These are phyloP conservation scores for Salvelinus fontinalis DNA, from an alignment of 2,113 vertebrate genomes.

Conservation along the genomic window DNA sequence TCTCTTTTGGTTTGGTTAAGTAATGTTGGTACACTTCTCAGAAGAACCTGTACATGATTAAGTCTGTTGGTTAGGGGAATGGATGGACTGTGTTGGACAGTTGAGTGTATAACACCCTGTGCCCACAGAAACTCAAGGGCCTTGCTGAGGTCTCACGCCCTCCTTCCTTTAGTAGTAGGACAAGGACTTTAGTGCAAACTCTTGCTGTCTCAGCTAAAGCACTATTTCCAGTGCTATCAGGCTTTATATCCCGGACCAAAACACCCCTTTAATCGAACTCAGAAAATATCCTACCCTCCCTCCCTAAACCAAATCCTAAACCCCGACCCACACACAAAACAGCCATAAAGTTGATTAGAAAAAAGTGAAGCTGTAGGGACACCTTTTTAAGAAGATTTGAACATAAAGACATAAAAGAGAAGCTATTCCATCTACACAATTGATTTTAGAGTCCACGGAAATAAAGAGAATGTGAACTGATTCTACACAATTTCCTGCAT, in stretches of 20 bases:
- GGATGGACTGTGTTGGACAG: slow-evolving; percentile 59
- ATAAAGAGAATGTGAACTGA: slow-evolving; percentile 60
- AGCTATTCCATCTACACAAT: slow-evolving; percentile 57
- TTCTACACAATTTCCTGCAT: slow-evolving; percentile 62
- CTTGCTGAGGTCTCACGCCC: slow-evolving; percentile 67
- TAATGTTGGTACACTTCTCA: slow-evolving; percentile 54
- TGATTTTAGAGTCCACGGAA: slow-evolving; percentile 61
- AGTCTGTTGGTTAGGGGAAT: slow-evolving; percentile 46
- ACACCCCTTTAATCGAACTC: slow-evolving; percentile 41
- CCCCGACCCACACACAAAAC: slow-evolving; percentile 37
- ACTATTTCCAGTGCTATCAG: slow-evolving; percentile 80
- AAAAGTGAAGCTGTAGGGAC: slow-evolving; percentile 58
- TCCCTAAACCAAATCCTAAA: no score
- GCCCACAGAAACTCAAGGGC: slow-evolving; percentile 68
- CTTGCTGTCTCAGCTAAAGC: slow-evolving; percentile 79
- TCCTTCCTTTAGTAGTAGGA: slow-evolving; percentile 72
- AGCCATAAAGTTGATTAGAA: slow-evolving; percentile 55
- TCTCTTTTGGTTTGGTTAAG: slow-evolving; percentile 68
- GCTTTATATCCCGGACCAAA: slow-evolving; percentile 71
- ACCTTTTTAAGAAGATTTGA: slow-evolving; percentile 53
- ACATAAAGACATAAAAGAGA: slow-evolving; percentile 26
- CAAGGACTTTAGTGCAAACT: slow-evolving; percentile 81
- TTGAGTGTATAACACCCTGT: slow-evolving; percentile 59
- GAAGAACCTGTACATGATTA: slow-evolving; percentile 48
- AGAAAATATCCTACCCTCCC: slow-evolving; percentile 51